Base-by-base conservation (phyloP, 1,140 invertebrate species). In the Drosophila auraria region DNA sequence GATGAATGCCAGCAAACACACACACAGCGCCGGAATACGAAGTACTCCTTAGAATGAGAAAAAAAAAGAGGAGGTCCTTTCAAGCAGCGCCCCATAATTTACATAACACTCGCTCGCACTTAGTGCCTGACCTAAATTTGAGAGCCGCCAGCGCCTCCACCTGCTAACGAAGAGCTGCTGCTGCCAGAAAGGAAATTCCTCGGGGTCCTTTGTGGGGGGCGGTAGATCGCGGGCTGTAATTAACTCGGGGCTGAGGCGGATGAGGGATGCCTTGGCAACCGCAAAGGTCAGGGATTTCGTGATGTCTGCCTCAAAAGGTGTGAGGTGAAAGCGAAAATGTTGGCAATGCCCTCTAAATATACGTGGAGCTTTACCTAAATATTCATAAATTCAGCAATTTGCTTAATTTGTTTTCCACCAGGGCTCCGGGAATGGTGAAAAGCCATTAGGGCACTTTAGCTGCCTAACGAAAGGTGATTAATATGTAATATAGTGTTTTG, bases 21-120 rank as follows among this genome's bases (percentile, higher is more conserved):
- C 27, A 20, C 25, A 15, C 33, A 53, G 30, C 47, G 36, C 47
- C 9, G 60, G 15, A 69, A 57, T 63, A 69, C 56, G 54, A 40
- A 40, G 38, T 63, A 71, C 56, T 54, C 36, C 50, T 44, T 15
- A 25, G 42, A 45, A 60, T 40, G 8, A 36, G 20, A 20, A 20
- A 38, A 71, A 45, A 23, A 33, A 47, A 25, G 33, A n/a, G n/a
- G 27, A 72, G 73, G 73, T 89, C 86, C 86, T 87, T 87, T 81
- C 64, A 51, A 75, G 73, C 69, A 65, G 51, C 73, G 63, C 73
- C 50, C 62, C 73, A 72, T 84, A 89, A 87, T 87, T 87, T 87
- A 82, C 84, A 87, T 87, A 84, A 87, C 84, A 87, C 86, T 87
- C 84, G 82, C 86, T 89, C 81, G 80, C 82, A 83, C 86, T 84